phyloP scores from a whole-genome alignment of 2,113 vertebrate genomes.

The Abramis brama region DNA sequence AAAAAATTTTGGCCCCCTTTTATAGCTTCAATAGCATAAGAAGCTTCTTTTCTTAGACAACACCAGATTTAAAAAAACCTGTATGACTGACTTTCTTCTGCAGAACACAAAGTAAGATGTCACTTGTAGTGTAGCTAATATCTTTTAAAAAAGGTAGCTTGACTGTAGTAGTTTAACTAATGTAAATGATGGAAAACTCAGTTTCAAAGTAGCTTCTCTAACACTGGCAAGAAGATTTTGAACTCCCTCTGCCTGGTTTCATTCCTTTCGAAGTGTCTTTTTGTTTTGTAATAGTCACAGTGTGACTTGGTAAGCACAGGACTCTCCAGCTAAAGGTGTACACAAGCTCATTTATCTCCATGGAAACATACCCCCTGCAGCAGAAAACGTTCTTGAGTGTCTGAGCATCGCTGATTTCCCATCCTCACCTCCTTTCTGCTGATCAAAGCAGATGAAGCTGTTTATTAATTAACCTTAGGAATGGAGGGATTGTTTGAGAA shows the following conservation, averaged over 20 bases:
- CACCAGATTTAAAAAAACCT: neutral
- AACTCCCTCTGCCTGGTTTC: neutral
- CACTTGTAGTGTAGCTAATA: neutral
- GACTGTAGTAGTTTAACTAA: neutral
- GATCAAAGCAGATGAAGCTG: constrained; percentile 13
- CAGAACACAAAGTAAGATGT: neutral
- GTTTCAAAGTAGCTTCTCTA: neutral
- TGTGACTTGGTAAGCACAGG: neutral
- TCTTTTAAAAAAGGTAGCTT: neutral
- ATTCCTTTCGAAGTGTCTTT: neutral
- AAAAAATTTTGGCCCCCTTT: neutral
- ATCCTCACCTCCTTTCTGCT: neutral
- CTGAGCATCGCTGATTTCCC: neutral
- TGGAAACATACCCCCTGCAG: constrained; percentile 4
- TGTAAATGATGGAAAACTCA: too few relatives aligned
- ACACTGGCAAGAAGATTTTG: neutral
- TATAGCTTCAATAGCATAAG: neutral
- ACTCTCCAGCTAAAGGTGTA: neutral
- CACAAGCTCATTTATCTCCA: neutral
- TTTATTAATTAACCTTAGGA: constrained; percentile 35
- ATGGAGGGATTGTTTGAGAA: neutral
- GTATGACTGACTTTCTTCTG: neutral
- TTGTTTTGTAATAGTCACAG: neutral
- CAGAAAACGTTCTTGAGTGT: neutral
- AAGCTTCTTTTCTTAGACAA: neutral